phyloP scores from a whole-genome alignment of 1,140 invertebrate species.

The Nephila pilipes region DNA sequence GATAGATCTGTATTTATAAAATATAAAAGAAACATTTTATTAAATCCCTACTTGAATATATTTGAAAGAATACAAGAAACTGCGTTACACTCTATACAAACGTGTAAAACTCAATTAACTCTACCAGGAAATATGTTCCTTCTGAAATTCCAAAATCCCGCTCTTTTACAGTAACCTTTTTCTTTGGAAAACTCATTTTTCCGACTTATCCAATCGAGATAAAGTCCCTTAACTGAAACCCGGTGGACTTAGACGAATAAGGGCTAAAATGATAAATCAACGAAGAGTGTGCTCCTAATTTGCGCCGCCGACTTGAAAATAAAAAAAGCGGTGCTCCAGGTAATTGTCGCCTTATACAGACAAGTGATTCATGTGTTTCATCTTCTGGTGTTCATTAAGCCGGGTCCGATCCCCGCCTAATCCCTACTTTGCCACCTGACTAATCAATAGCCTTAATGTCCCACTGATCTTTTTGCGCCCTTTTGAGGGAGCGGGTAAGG shows the following conservation, averaged over 20 bases:
- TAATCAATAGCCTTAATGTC: conserved; percentile 77
- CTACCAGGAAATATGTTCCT: too few relatives aligned
- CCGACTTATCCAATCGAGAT: background rate
- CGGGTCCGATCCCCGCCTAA: conserved; percentile 65
- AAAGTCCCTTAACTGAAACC: conserved; percentile 37
- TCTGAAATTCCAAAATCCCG: too few relatives aligned
- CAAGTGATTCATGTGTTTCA: conserved; percentile 77
- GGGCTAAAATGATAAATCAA: conserved; percentile 69
- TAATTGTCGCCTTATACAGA: conserved; percentile 73
- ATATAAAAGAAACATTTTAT: too few relatives aligned
- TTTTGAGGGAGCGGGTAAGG: background rate
- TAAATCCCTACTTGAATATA: too few relatives aligned
- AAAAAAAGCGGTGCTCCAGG: conserved; percentile 54
- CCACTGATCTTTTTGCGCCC: conserved; percentile 67
- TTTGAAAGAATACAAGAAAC: too few relatives aligned
- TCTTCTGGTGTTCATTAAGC: conserved; percentile 74
- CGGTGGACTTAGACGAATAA: conserved; percentile 6
- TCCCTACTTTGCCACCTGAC: conserved; percentile 71
- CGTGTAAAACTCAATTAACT: too few relatives aligned
- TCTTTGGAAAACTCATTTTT: background rate
- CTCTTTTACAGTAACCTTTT: too few relatives aligned
- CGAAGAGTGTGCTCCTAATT: conserved; percentile 45
- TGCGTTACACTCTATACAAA: too few relatives aligned
- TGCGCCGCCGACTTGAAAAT: background rate
- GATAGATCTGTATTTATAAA: too few relatives aligned